A percentile compares a stretch with the other conserved stretches of the same genome.
phyloP scores from a whole-genome alignment of 2,797 vertebrate species.

The Microctenopoma stevenorrisi region DNA sequence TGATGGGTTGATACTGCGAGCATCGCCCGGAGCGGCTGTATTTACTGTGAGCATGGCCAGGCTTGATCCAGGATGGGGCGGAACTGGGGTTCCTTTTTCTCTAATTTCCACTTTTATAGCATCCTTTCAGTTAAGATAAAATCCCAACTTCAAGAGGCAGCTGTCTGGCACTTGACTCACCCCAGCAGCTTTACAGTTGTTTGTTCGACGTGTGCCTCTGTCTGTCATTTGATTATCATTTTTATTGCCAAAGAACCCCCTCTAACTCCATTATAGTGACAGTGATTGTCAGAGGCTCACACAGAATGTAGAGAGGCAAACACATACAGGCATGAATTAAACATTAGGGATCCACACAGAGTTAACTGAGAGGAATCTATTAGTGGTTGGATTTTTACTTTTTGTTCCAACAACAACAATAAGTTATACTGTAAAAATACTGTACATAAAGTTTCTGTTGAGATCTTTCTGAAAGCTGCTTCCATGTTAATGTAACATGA shows the following conservation, averaged over 20 bases:
- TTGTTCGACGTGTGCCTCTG: constrained; percentile 57
- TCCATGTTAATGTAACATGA: no score
- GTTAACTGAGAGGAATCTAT: constrained; percentile 31
- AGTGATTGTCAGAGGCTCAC: constrained; percentile 52
- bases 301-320: constrained; percentile 61
- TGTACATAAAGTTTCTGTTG: no score
- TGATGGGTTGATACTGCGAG: constrained; percentile 1
- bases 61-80: constrained; percentile 12
- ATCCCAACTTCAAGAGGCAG: constrained; percentile 48
- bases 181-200: constrained; percentile 51
- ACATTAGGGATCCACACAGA: constrained; percentile 52
- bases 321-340: constrained; percentile 69
- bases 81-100: constrained; percentile 32
- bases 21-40: neutral
- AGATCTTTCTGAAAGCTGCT: no score
- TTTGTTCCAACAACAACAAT: no score
- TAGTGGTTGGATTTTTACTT: neutral
- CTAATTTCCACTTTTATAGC: constrained; percentile 30
- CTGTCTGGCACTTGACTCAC: constrained; percentile 44
- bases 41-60: constrained; percentile 3
- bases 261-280: constrained; percentile 58
- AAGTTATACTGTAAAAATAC: no score
- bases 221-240: constrained; percentile 75
- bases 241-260: constrained; percentile 67
- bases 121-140: constrained; percentile 52